A percentile compares a stretch with the other conserved stretches of the same genome.
These are phyloP conservation scores for Macrostomum lignano DNA, from an alignment of 1,140 invertebrate genomes.

Conservation along the genomic window DNA sequence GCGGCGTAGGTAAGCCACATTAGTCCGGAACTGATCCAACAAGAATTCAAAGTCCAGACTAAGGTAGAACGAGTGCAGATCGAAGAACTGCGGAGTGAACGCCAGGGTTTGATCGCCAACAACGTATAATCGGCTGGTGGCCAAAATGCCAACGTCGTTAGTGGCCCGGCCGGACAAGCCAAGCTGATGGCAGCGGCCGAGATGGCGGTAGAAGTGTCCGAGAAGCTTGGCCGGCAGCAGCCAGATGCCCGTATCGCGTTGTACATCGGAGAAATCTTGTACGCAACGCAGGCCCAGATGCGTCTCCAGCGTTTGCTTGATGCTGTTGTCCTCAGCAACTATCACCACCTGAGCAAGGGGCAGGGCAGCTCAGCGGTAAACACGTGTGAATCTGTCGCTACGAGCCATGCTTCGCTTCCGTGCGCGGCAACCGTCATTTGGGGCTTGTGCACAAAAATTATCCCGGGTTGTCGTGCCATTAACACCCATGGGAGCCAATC, in stretches of 20 bases:
- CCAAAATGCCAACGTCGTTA: slow-evolving; percentile 71
- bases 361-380: too few relatives aligned
- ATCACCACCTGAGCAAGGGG: too few relatives aligned
- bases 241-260: slow-evolving; percentile 45
- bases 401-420: too few relatives aligned
- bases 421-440: too few relatives aligned
- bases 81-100: slow-evolving; percentile 68
- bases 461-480: too few relatives aligned
- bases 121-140: slow-evolving; percentile 90
- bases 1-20: slow-evolving; percentile 17
- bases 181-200: slow-evolving; percentile 44
- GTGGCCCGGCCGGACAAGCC: slow-evolving; percentile 69
- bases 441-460: too few relatives aligned
- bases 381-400: too few relatives aligned
- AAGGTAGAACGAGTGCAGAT: slow-evolving; percentile 20
- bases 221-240: slow-evolving; percentile 74
- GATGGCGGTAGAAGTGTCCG: slow-evolving; percentile 68
- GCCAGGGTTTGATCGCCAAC: slow-evolving; percentile 80
- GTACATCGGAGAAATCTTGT: slow-evolving; percentile 64
- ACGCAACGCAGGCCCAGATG: too few relatives aligned
- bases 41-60: slow-evolving; percentile 18
- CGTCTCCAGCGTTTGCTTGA: slow-evolving; percentile 59
- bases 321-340: slow-evolving; percentile 62
- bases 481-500: too few relatives aligned
- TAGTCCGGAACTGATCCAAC: slow-evolving; percentile 17